These are phyloP conservation scores for Manis javanica DNA, from an alignment of 2,797 vertebrate genomes.

Conservation along the genomic window DNA sequence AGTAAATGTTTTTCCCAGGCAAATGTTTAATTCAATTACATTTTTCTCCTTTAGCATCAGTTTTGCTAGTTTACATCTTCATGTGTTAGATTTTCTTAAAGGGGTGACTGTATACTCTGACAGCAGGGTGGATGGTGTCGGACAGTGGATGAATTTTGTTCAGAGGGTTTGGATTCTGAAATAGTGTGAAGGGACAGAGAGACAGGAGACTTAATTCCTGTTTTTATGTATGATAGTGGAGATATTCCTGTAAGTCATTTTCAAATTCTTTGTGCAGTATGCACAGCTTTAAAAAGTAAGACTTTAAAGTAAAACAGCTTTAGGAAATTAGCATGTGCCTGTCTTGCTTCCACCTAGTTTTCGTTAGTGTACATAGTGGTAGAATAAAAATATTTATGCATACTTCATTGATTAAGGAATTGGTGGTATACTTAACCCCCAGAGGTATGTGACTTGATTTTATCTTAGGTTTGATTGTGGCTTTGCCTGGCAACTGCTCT, in stretches of 20 bases:
- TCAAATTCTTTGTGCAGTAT: background rate
- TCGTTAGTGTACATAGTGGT: background rate
- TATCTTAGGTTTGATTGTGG: background rate
- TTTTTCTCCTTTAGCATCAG: background rate
- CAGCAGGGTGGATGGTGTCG: background rate
- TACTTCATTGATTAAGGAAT: background rate
- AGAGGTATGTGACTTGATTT: background rate
- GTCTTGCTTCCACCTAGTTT: background rate
- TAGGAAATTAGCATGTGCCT: background rate
- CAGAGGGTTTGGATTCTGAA: conserved; percentile 13
- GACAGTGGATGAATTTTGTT: background rate
- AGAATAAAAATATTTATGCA: background rate
- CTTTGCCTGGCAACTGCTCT: background rate
- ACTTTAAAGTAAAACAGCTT: background rate
- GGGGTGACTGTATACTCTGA: background rate
- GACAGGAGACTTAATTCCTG: background rate
- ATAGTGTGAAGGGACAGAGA: background rate
- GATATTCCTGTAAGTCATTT: background rate
- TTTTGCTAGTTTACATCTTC: background rate
- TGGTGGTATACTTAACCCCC: background rate
- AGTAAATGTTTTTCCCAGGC: background rate
- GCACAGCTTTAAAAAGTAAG: background rate
- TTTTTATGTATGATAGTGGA: background rate
- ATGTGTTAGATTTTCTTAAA: background rate
- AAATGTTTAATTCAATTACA: background rate